These are phyloP conservation scores for Drosophila virilis DNA, from an alignment of 1,140 invertebrate genomes.

Conservation along the genomic window DNA sequence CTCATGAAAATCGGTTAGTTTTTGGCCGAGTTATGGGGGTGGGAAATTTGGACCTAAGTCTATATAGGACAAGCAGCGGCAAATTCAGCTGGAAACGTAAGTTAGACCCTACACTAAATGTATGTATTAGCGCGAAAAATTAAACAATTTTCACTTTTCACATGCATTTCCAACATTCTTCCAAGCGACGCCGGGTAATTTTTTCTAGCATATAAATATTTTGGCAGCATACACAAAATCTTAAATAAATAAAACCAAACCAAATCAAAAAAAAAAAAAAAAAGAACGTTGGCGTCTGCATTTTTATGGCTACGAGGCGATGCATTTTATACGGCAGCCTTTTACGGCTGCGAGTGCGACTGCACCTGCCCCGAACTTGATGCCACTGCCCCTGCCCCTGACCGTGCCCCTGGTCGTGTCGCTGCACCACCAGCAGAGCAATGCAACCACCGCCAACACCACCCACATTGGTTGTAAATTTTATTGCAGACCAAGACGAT, in stretches of 20 bases:
- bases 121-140: too few species aligned
- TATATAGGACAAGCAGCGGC: too few species aligned
- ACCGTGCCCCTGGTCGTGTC: slow-evolving; percentile 2
- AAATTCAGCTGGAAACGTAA: too few species aligned
- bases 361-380: slow-evolving; percentile 38
- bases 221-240: slow-evolving; percentile 44
- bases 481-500: slow-evolving; percentile 55
- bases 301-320: slow-evolving; percentile 66
- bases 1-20: too few species aligned
- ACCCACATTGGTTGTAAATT: slow-evolving; percentile 61
- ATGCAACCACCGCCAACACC: slow-evolving; percentile 1
- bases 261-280: slow-evolving; percentile 2
- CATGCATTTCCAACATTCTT: too few species aligned
- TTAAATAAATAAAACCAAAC: slow-evolving; percentile 55
- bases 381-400: slow-evolving; percentile 1
- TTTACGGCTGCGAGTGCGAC: slow-evolving; percentile 45
- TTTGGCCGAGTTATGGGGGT: too few species aligned
- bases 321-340: slow-evolving; percentile 68
- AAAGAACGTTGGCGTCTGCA: slow-evolving; percentile 45
- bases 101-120: too few species aligned
- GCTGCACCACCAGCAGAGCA: not conserved
- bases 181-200: too few species aligned
- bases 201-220: not conserved
- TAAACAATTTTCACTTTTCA: too few species aligned
- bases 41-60: too few species aligned